Base-by-base conservation (phyloP, 2,888 invertebrate genomes). In the Trichogramma dendrolimi region DNA sequence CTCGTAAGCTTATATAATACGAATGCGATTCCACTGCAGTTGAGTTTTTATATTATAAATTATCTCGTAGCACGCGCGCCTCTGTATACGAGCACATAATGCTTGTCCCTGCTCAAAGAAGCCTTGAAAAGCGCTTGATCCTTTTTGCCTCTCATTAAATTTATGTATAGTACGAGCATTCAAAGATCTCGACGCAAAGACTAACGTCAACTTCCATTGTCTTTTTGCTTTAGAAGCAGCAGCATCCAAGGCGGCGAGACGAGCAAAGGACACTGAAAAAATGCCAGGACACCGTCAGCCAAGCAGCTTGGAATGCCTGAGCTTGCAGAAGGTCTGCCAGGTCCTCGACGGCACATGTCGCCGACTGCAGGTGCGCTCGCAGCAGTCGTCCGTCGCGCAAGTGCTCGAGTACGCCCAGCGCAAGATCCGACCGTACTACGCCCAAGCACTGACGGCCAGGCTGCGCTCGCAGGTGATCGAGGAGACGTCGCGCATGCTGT, bases 231-330 rank as follows among this genome's bases (percentile, higher is more conserved):
- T 14, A 48, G 10, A 55, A 61, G 61, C 48, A 48, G 10, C 58
- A 61, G 61, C 27, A 27, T 27, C 3, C 27, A 27, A 27, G 27
- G 27, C 27, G 27, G 27, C 27, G 27, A 27, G 27, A 27, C 27
- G 27, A 27, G 27, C 27, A 27, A 27, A 27, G 1, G 6, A 7
- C 48, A 14, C 14, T 43, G 69, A 70, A 60, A 72, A 71, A 69
- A 79, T 79, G 78, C 77, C 78, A 63, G 76, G 74, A 67, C 75
- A 74, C 71, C 75, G 76, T 72, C 79, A 79, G 73, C 78, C 80
- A 69, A 72, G 69, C 63, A 72, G 75, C 70, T 70, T 80, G 58
- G 74, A 78, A 70, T 72, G 72, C 60, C 74, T 80, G 69, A 76
- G 79, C 70, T 75, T 78, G 72, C 72, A 72, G 63, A 75, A 75